Percentiles rank a stretch among this genome's conserved stretches.
phyloP scores from a whole-genome alignment of 1,140 invertebrate genomes.

The Heterodera schachtii region DNA sequence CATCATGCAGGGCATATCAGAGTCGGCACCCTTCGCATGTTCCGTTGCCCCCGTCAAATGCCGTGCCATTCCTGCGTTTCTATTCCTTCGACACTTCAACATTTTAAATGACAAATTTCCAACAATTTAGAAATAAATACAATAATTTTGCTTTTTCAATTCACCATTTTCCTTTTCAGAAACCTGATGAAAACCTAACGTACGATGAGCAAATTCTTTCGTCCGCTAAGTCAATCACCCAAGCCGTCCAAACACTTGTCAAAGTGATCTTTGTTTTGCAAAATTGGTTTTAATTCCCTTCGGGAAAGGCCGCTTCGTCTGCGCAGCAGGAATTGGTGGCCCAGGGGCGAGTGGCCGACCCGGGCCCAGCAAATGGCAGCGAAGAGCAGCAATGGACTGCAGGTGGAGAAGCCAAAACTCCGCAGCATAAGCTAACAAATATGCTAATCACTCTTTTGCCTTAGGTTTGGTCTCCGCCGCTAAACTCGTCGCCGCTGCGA shows the following conservation, averaged over 20 bases:
- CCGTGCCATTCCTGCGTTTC: background rate
- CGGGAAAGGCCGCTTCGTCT: constrained; percentile 32
- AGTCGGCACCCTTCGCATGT: constrained; percentile 23
- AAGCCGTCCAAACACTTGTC: constrained; percentile 93
- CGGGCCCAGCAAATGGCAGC: constrained; percentile 60
- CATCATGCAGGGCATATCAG: constrained; percentile 63
- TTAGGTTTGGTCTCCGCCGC: constrained; percentile 84
- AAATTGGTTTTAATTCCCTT: background rate
- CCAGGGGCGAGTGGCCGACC: constrained; percentile 55
- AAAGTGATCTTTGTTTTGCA: constrained; percentile 83
- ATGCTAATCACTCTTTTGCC: background rate
- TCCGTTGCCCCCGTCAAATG: background rate
- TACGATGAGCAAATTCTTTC: constrained; percentile 98
- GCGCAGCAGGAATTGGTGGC: constrained; percentile 56
- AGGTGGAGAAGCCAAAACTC: constrained; percentile 65
- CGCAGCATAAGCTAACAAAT: background rate
- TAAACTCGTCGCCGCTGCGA: constrained; percentile 86
- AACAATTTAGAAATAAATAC: background rate
- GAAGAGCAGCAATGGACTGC: constrained; percentile 95
- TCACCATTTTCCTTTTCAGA: constrained; percentile 33
- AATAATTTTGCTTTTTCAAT: background rate
- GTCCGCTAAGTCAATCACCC: constrained; percentile 94
- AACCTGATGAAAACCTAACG: constrained; percentile 78
- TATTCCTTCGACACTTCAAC: background rate
- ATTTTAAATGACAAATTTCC: background rate